A percentile compares a stretch with the other conserved stretches of the same genome.
Evolutionary conservation across 2,113 vertebrate species (phyloP).

Genomic region (Merops nubicus): DNA sequence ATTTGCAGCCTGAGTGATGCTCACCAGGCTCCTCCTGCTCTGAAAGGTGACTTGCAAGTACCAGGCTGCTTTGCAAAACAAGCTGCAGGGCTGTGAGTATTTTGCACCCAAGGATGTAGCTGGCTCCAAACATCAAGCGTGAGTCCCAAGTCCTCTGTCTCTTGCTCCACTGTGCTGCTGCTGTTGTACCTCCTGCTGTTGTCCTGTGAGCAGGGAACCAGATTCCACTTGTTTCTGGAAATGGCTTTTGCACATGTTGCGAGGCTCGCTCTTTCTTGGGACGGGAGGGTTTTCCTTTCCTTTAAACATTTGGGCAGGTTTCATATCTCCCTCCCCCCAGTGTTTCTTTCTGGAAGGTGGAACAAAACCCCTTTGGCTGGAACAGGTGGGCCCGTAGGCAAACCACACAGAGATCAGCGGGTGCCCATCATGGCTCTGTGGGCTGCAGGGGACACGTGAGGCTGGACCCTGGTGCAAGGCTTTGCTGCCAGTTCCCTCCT

Average conservation of each 20-base stretch:
- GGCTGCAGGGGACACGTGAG: not conserved
- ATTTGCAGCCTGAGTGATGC: not conserved
- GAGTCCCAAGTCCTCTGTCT: not conserved
- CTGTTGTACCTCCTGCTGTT: not conserved
- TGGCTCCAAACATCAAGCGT: not conserved
- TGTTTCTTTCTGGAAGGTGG: not conserved
- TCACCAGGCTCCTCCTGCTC: not conserved
- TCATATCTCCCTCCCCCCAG: not conserved
- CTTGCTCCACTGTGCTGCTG: not conserved
- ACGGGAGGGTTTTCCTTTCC: not conserved
- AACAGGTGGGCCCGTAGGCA: not conserved
- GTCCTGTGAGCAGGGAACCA: slow-evolving; percentile 51
- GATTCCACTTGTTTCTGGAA: slow-evolving; percentile 76
- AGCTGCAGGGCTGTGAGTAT: not conserved
- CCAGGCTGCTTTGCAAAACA: not conserved
- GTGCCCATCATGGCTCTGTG: not conserved
- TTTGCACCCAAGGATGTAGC: not conserved
- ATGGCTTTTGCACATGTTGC: slow-evolving; percentile 77
- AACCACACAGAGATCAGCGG: not conserved
- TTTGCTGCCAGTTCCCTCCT: not conserved
- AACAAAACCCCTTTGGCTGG: slow-evolving; percentile 23
- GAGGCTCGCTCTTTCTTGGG: not conserved
- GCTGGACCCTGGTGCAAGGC: not conserved
- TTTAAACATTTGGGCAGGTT: slow-evolving; percentile 13
- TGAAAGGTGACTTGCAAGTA: not conserved